Evolutionary conservation across 64 coral and sea anemone species (phyloP), one percentile per base, ranked within the genome.

Genomic region (Anthopleura sola): DNA sequence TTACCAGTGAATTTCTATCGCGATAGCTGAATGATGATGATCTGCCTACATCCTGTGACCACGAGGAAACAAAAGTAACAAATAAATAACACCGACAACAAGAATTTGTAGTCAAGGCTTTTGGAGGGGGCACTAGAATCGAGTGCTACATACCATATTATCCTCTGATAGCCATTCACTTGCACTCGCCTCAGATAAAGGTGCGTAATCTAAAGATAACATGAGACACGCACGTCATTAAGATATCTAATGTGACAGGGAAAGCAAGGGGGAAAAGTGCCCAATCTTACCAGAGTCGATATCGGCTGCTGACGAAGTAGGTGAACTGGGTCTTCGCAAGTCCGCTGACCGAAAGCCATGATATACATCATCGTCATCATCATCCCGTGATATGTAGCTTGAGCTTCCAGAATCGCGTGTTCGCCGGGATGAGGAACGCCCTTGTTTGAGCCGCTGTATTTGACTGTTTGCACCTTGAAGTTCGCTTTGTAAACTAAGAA

Each of bases 91-190:
- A 44, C 40, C 9, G 9, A 44, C 40, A 44, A 44, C 40, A 44
- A 8, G 40, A 44, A 44, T n/a, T n/a, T 44, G 40, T 44, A 6
- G 40, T 44, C 40, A 44, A 44, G 40, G 39, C 21, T 82, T 46
- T 23, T 47, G 19, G 6, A 53, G 12, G 1, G 16, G 14, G 50
- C 7, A 15, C 7, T 44, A 14, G 13, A 53, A 53, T 53, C 2
- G 50, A 53, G 6, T 53, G 11, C 21, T 8, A 62, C 94, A 78
- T 92, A 97, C 94, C 94, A 97, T 97, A 51, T 97, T 97, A 33
- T 97, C 94, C 74, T 97, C 94, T 23, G 94, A 97, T 66, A 97
- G 84, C 68, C 90, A 97, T 55, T 97, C 94, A 87, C 94, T 97
- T 86, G 91, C 91, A 49, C 90, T 92, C 53, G 85, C 90, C 84